Evolutionary conservation across 2,113 vertebrate species (phyloP).

Genomic region (Nothocercus julius): DNA sequence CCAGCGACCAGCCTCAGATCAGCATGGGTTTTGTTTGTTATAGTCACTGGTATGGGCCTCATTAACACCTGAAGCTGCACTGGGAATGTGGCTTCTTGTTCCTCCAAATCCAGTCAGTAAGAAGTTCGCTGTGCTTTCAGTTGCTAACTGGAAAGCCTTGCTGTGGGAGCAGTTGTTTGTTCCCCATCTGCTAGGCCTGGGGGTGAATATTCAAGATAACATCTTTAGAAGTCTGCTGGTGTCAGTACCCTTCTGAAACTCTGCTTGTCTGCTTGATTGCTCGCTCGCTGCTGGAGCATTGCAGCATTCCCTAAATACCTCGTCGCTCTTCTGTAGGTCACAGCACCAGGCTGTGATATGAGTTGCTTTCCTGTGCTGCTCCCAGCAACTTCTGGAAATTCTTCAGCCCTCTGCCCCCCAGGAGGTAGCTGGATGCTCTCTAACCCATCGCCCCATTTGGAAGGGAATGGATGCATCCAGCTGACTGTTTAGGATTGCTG

Average conservation of each 20-base stretch:
- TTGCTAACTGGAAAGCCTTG: neutral
- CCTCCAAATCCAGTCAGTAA: neutral
- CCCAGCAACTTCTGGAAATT: neutral
- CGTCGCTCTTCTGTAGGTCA: neutral
- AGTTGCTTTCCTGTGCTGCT: neutral
- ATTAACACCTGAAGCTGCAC: neutral
- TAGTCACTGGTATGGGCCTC: neutral
- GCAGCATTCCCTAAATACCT: conserved; percentile 33
- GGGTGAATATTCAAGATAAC: conserved; percentile 5
- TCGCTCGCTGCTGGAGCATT: neutral
- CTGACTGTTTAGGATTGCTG: conserved; percentile 7
- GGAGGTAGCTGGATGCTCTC: neutral
- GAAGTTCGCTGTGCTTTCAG: neutral
- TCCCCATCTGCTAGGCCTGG: neutral
- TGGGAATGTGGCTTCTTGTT: fast-evolving
- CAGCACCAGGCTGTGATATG: neutral
- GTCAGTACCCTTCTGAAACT: neutral
- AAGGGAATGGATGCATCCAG: neutral
- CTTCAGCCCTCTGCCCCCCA: conserved; percentile 21
- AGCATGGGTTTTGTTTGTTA: neutral
- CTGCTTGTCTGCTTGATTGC: neutral
- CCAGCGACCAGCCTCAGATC: neutral
- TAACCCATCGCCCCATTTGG: neutral
- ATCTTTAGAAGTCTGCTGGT: neutral
- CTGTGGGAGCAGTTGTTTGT: conserved; percentile 3